Conservation (phyloP, 2,113 vertebrate species). For the Tonatia bakeri region DNA sequence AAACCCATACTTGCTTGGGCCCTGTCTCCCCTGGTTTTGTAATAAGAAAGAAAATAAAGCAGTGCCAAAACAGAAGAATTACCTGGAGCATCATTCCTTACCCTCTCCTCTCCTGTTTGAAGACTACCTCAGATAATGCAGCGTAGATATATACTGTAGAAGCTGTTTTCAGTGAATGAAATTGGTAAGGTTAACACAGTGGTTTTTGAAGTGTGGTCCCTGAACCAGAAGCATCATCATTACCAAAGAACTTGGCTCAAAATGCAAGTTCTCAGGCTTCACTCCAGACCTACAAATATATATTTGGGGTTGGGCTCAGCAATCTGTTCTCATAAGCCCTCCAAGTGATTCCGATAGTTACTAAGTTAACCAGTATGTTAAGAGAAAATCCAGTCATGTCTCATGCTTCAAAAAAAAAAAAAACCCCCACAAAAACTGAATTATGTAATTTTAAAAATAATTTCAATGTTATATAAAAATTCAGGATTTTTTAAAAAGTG, state of each 20-base stretch:
- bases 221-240: not conserved
- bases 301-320: not conserved
- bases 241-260: not conserved
- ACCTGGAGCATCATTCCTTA: not conserved
- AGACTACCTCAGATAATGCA: not conserved
- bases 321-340: not conserved
- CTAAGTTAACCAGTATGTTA: not conserved
- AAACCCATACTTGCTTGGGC: not conserved
- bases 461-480: constrained; percentile 24
- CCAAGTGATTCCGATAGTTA: not conserved
- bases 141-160: not conserved
- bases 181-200: not conserved
- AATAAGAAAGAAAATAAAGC: not conserved
- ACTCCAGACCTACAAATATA: not conserved
- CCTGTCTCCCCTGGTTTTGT: not conserved
- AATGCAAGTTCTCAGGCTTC: not conserved
- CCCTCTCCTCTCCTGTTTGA: not conserved
- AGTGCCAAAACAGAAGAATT: not conserved
- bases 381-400: not conserved
- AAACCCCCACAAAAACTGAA: not conserved
- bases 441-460: not conserved
- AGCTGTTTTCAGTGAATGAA: not conserved
- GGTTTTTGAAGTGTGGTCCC: not conserved
- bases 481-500: not conserved
- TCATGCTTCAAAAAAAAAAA: not conserved